Evolutionary conservation across 2,888 invertebrate species (phyloP), one percentile per base, ranked within the genome.

Genomic region (Pammene aurita): DNA sequence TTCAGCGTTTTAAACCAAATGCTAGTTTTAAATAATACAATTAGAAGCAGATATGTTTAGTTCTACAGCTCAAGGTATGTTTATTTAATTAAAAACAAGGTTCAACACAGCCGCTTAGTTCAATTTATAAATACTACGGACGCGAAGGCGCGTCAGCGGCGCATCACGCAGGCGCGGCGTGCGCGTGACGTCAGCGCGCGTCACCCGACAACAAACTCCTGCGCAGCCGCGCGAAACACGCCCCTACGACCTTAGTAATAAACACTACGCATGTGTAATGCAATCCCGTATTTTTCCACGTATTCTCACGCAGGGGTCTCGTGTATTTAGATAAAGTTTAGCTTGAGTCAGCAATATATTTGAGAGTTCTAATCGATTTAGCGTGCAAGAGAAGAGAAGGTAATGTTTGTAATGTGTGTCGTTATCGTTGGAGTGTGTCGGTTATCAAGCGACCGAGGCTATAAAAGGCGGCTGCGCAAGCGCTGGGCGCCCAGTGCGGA

Each of bases 171-270:
- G 74, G 77, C 73, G 73, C 74, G 76, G 86, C 86, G 87, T 89
- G 88, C 86, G 85, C 87, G 71, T 86, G 86, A 89, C 90, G 90
- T 89, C 87, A 88, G 38, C 76, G 44, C 80, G 78, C 90, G 90
- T 90, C 90, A 90, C 75, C 67, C 71, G 73, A 67, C 77, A 84
- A 83, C 82, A 80, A 80, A 72, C 73, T 62, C 44, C 16, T 74
- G 73, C 70, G 14, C 60, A 58, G 1, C 5, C 56, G 66, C 69
- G 67, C 78, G 35, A 81, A 63, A 73, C 65, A 64, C 74, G 52
- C 74, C 78, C 73, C 71, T 79, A 78, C 70, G 38, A 14, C 68
- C 6, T 14, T 38, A 65, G 61, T 67, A 73, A 77, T 80, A 75
- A 74, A 68, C 48, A 71, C 67, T 63, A 65, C 60, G 38, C 63